A percentile compares a stretch with the other conserved stretches of the same genome.
Evolutionary conservation across 2,797 vertebrate species (phyloP).

Genomic region (Phrynocephalus vlangalii): DNA sequence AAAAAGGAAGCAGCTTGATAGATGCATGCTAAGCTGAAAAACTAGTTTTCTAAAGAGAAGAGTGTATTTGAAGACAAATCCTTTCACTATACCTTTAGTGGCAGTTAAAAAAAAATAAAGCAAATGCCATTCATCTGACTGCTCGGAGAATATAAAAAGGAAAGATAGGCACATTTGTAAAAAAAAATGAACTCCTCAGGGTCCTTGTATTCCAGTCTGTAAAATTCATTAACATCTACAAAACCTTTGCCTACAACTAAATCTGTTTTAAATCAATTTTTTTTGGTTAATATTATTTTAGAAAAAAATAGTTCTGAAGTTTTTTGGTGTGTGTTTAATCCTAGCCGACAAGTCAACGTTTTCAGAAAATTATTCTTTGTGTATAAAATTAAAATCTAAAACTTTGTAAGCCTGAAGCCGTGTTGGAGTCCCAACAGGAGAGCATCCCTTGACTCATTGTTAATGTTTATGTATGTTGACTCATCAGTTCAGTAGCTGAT

Average conservation of each 20-base stretch:
- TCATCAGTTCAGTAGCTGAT: no score
- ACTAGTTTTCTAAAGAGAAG: slow-evolving; percentile 10
- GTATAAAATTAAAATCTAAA: neutral
- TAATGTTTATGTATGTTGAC: no score
- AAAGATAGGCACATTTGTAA: neutral
- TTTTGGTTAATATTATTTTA: neutral
- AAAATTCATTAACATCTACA: slow-evolving; percentile 18
- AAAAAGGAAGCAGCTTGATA: neutral
- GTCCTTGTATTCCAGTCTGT: neutral
- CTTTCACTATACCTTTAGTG: neutral
- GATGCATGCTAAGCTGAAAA: neutral
- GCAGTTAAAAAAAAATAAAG: neutral
- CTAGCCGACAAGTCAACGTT: neutral
- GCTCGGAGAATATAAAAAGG: neutral
- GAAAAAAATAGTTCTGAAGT: neutral
- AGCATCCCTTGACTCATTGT: no score
- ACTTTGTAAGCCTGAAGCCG: no score
- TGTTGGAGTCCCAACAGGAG: no score
- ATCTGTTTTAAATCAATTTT: slow-evolving; percentile 8
- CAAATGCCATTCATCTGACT: slow-evolving; percentile 6
- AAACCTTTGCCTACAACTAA: neutral
- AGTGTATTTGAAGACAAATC: no score
- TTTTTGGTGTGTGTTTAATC: neutral
- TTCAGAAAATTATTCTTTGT: neutral
- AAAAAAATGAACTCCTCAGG: neutral